These are phyloP conservation scores for Apodemus agrarius DNA, from an alignment of 2,797 vertebrate genomes.

Conservation along the genomic window DNA sequence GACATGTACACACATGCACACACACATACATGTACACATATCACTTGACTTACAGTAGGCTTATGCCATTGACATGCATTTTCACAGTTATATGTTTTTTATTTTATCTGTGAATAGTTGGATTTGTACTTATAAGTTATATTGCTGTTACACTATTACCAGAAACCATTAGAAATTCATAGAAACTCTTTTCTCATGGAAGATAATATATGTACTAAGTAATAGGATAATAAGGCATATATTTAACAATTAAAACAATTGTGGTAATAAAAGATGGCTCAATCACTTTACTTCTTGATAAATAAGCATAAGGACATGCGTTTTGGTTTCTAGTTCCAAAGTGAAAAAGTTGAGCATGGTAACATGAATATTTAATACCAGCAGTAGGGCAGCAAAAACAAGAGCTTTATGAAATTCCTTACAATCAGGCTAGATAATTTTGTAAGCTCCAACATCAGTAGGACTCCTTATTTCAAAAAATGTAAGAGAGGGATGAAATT, in stretches of 20 bases:
- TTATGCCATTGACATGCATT: neutral
- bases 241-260: neutral
- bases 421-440: neutral
- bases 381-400: neutral
- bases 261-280: neutral
- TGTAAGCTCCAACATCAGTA: neutral
- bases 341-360: neutral
- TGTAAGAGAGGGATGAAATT: neutral
- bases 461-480: neutral
- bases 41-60: neutral
- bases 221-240: neutral
- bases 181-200: neutral
- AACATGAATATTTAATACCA: neutral
- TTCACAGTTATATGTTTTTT: neutral
- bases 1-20: neutral
- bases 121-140: neutral
- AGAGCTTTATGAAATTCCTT: neutral
- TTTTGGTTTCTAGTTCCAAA: neutral
- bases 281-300: neutral
- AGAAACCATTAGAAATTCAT: neutral
- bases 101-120: neutral
- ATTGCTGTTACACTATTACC: neutral
- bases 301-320: neutral
- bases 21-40: neutral
- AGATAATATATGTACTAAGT: neutral